phyloP scores from a whole-genome alignment of 2,888 invertebrate genomes.

The Heterodera filipjevi region DNA sequence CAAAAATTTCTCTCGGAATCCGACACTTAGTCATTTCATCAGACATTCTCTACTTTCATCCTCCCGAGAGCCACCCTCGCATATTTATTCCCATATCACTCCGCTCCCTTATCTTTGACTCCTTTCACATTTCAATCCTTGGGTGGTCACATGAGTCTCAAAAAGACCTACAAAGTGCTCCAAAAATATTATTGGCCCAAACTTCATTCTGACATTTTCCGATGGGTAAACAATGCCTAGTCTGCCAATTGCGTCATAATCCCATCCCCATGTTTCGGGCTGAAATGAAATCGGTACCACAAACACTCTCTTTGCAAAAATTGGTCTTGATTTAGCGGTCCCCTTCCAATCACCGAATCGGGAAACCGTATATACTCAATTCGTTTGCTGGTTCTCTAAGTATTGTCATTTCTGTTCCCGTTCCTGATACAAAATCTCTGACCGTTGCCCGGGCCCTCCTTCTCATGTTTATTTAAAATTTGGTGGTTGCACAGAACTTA shows the following conservation, averaged over 20 bases:
- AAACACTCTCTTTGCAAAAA: constrained; percentile 28
- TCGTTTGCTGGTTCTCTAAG: constrained; percentile 36
- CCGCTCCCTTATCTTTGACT: constrained; percentile 25
- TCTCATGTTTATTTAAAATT: constrained; percentile 41
- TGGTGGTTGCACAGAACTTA: constrained; percentile 46
- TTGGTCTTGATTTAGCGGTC: constrained; percentile 41
- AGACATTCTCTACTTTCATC: constrained; percentile 14
- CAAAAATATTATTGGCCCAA: constrained; percentile 40
- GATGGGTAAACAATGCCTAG: constrained; percentile 26
- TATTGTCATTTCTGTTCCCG: constrained; percentile 52
- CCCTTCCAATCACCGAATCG: constrained; percentile 25
- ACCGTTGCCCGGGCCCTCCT: constrained; percentile 57
- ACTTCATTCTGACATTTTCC: constrained; percentile 30
- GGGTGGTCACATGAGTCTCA: constrained; percentile 43
- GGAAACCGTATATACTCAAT: too few species aligned
- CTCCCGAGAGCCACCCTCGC: not conserved
- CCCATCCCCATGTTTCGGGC: constrained; percentile 14
- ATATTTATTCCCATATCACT: constrained; percentile 6
- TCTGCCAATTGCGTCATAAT: constrained; percentile 36
- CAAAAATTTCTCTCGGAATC: not conserved
- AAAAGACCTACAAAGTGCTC: too few species aligned
- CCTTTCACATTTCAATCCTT: constrained; percentile 36
- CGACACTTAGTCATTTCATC: constrained; percentile 6
- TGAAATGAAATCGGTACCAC: constrained; percentile 6
- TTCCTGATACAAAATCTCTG: constrained; percentile 58